Percentiles rank a stretch among this genome's conserved stretches.
Evolutionary conservation across 2,888 invertebrate species (phyloP).

Genomic region (Hydropsyche betteni): DNA sequence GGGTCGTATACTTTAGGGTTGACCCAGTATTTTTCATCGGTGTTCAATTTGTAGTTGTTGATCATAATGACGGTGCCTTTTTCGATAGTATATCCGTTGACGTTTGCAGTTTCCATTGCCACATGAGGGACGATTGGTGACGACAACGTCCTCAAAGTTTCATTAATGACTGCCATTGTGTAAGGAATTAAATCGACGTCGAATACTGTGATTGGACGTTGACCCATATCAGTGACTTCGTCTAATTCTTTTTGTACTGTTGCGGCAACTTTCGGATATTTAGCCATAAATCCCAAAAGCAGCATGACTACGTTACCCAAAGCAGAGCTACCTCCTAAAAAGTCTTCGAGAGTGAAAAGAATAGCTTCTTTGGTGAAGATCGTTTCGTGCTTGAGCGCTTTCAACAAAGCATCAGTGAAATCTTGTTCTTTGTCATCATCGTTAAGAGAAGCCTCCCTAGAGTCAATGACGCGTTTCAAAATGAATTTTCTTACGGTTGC

Average conservation of each 20-base stretch:
- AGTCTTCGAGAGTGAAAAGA: constrained; percentile 85
- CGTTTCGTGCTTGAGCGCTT: constrained; percentile 69
- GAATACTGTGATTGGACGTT: constrained; percentile 68
- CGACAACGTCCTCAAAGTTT: constrained; percentile 80
- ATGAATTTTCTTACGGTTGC: constrained; percentile 78
- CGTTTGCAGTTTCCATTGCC: constrained; percentile 77
- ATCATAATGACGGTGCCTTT: constrained; percentile 85
- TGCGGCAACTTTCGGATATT: constrained; percentile 71
- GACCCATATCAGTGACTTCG: constrained; percentile 63
- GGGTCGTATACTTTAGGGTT: constrained; percentile 78
- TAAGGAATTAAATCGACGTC: constrained; percentile 78
- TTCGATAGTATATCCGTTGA: constrained; percentile 76
- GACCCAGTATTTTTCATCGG: constrained; percentile 77
- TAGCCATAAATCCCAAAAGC: constrained; percentile 73
- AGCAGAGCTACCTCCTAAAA: constrained; percentile 88
- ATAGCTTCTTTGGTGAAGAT: constrained; percentile 80
- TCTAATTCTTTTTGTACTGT: constrained; percentile 78
- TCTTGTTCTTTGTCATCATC: constrained; percentile 73
- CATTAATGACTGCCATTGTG: constrained; percentile 83
- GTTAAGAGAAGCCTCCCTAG: constrained; percentile 67
- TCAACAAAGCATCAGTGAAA: constrained; percentile 81
- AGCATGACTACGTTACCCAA: constrained; percentile 86
- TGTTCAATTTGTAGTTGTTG: constrained; percentile 84
- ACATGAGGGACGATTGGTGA: constrained; percentile 93
- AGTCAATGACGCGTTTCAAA: constrained; percentile 73